Base-by-base conservation (phyloP, 2,797 vertebrate genomes). In the Typhlichthys eigenmanni region DNA sequence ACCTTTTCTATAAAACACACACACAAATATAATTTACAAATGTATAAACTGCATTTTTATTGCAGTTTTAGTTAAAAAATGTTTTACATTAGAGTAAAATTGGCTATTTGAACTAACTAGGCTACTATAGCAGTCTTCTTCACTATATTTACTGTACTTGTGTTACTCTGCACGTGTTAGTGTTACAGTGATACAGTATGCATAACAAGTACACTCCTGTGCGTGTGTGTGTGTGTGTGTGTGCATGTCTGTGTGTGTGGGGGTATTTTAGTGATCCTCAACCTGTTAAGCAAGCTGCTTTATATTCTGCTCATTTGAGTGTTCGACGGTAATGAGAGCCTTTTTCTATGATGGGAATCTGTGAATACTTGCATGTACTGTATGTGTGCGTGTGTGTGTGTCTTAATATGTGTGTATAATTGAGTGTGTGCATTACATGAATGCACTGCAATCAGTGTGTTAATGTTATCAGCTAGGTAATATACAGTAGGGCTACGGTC, bases 301-400 rank as follows among this genome's bases (percentile, higher is more conserved):
- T 91, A 92, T 87, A 91, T 93, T 89, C 85, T 86, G 88, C 91
- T 93, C 91, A 92, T 93, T 93, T 92, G 93, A 83, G 88, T 89
- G 24, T 85, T 85, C 83, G 83, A 86, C 72, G 2, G 81, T 93
- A 94, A 95, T 88, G 92, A 94, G 92, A 93, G 92, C 92, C 92
- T 76, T 92, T 89, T 92, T 92, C 24, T 90, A 91, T 91, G 90
- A 78, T 79, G 81, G 88, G 89, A 92, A 92, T 89, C 51, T 61
- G 24, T 29, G 54, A 45, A 14, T 45, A 38, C 24, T 24, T 24
- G 24, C 24, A 24, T 24, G 24, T 3, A 24, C 24, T 24, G 24
- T 24, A 24, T 24, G 54, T 55, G 29, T 50, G 24, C 17, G 11
- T 32, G 14, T 19, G 16, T 13, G 13, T 16, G 12, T 59, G 46